phyloP scores from a whole-genome alignment of 2,888 invertebrate genomes.

The Microplitis deprimator region DNA sequence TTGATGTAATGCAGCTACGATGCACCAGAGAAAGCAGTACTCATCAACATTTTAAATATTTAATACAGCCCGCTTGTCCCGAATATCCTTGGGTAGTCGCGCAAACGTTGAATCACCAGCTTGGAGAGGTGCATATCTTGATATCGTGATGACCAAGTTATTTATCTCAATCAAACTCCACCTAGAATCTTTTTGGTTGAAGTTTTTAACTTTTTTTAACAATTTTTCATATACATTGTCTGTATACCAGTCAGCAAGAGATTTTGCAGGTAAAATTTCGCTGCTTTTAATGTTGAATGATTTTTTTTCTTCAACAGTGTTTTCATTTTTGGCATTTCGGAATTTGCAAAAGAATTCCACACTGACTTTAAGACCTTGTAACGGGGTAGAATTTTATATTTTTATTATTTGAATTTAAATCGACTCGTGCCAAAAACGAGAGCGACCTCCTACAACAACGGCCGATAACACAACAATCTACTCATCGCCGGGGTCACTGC shows the following conservation, averaged over 20 bases:
- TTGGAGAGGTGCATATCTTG: slow-evolving; percentile 40
- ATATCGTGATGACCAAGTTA: slow-evolving; percentile 34
- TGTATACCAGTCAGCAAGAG: too few species aligned
- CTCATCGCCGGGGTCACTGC: too few species aligned
- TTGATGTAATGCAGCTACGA: slow-evolving; percentile 43
- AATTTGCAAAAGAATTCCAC: too few species aligned
- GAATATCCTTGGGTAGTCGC: too few species aligned
- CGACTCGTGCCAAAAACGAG: too few species aligned
- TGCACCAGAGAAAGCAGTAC: slow-evolving; percentile 49
- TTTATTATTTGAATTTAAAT: too few species aligned
- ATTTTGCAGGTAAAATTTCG: slow-evolving; percentile 40
- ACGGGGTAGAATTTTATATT: too few species aligned
- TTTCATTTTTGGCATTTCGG: slow-evolving; percentile 11
- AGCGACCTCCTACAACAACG: too few species aligned
- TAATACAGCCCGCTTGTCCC: too few species aligned
- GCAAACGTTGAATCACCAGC: too few species aligned
- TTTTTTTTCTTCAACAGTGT: slow-evolving; percentile 45
- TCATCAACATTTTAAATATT: slow-evolving; percentile 20
- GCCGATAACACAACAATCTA: too few species aligned
- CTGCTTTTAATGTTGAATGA: slow-evolving; percentile 50
- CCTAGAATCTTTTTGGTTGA: slow-evolving; percentile 45
- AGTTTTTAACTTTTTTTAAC: slow-evolving; percentile 50
- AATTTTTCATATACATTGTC: slow-evolving; percentile 37
- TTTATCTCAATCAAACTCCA: slow-evolving; percentile 47
- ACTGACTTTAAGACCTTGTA: too few species aligned